Evolutionary conservation across 2,888 invertebrate species (phyloP), one percentile per base, ranked within the genome.

Genomic region (Branchinecta sandiegonensis): DNA sequence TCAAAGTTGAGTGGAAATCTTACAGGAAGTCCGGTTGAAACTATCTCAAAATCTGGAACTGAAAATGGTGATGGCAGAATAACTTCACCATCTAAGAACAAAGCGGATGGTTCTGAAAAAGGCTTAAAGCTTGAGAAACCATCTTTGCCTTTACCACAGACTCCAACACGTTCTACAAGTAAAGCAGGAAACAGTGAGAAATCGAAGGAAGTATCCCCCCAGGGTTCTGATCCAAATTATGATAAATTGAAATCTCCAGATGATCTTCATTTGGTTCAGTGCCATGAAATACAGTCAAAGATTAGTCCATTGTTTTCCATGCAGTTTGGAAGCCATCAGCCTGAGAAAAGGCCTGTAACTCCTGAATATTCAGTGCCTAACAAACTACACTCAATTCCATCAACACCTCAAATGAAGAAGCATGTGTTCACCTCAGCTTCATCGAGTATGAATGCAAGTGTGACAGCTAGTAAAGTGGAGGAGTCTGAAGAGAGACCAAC

Each of bases 271-370:
- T 17, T 56, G 17, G 56, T 56, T n/a, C 17, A n/a, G n/a, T 56
- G 56, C 56, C 56, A 56, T 56, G 56, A 56, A 56, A 56, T 56
- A 8, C 56, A 56, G 17, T 56, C 56, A 9, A 56, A 56, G 9
- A 1, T 56, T 1, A 56, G 56, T 56, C 56, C 56, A 8, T n/a
- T 56, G 17, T 17, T 56, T 56, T 56, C 56, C n/a, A 56, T 9
- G 8, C 56, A 56, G 56, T n/a, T n/a, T 9, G 14, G 14, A 14
- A 17, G 17, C 17, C n/a, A 14, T 14, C 56, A 56, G 17, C 56
- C n/a, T 14, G 56, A 56, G n/a, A 56, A 56, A 14, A 56, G 56
- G 17, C 56, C 56, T 14, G 14, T 17, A 56, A 56, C 56, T 56
- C 56, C 56, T 14, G 56, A 56, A 17, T 56, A 56, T 56, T 56